These are phyloP conservation scores for Caenorhabditis sp. DNA, from an alignment of 2,888 invertebrate species.

Conservation along the genomic window DNA sequence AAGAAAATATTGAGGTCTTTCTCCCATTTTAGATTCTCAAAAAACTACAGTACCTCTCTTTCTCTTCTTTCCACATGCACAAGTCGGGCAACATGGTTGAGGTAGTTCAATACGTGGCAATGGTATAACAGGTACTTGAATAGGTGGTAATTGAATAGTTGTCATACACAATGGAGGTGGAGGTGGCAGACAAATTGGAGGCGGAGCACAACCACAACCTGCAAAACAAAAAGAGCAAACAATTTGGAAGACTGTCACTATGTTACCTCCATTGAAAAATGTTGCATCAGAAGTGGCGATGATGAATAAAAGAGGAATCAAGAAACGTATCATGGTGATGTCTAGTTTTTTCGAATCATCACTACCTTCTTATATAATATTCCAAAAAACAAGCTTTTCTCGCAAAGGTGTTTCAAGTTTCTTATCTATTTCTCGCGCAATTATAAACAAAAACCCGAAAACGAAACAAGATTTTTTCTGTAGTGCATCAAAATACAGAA, in stretches of 20 bases:
- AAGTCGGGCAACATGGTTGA: constrained; percentile 46
- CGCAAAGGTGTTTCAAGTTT: background rate
- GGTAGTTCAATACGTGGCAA: constrained; percentile 41
- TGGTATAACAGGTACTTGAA: constrained; percentile 38
- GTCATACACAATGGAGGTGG: constrained; percentile 41
- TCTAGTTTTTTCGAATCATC: background rate
- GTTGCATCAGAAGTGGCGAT: constrained; percentile 7
- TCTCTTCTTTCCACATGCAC: constrained; percentile 59
- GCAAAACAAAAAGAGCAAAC: background rate
- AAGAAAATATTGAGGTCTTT: too few relatives aligned
- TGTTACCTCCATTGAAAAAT: constrained; percentile 37
- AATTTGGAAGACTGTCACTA: background rate
- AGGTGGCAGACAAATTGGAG: constrained; percentile 40
- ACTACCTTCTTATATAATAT: background rate
- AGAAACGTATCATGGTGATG: background rate
- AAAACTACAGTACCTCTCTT: background rate
- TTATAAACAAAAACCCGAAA: background rate
- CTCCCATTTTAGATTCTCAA: too few relatives aligned
- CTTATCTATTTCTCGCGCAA: constrained; percentile 1
- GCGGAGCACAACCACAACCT: constrained; percentile 23
- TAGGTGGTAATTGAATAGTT: constrained; percentile 41
- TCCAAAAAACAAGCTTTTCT: background rate
- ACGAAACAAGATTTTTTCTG: too few relatives aligned
- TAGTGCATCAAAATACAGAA: too few relatives aligned
- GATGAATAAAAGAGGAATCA: background rate